A percentile compares a stretch with the other conserved stretches of the same genome.
Conservation (phyloP, 2,113 vertebrate species). For the Harpagus bidentatus region DNA sequence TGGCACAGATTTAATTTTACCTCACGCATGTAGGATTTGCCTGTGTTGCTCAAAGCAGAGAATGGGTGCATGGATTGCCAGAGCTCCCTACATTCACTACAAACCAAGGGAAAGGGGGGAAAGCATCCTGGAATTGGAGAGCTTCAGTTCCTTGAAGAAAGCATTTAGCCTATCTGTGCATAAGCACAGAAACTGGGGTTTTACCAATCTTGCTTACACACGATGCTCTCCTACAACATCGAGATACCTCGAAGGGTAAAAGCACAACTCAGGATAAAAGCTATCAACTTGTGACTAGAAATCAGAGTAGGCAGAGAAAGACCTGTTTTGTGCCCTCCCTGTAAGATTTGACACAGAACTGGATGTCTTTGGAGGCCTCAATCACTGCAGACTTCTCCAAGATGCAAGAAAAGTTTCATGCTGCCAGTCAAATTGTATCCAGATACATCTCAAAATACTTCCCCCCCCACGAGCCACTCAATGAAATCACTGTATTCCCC, state of each 20-base stretch:
- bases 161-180: background rate
- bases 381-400: background rate
- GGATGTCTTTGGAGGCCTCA: background rate
- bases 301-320: background rate
- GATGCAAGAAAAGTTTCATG: background rate
- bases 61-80: background rate
- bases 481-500: background rate
- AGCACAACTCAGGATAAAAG: background rate
- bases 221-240: background rate
- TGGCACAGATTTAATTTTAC: background rate
- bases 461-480: background rate
- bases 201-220: background rate
- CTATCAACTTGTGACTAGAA: background rate
- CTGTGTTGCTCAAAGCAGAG: background rate
- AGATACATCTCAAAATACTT: background rate
- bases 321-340: background rate
- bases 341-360: background rate
- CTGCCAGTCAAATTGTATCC: background rate
- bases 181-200: background rate
- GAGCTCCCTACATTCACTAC: background rate
- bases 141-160: background rate
- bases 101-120: background rate
- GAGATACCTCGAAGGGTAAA: background rate
- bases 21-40: background rate
- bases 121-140: background rate